phyloP scores from a whole-genome alignment of 1,140 invertebrate genomes.

The Sminthurides bifidus region DNA sequence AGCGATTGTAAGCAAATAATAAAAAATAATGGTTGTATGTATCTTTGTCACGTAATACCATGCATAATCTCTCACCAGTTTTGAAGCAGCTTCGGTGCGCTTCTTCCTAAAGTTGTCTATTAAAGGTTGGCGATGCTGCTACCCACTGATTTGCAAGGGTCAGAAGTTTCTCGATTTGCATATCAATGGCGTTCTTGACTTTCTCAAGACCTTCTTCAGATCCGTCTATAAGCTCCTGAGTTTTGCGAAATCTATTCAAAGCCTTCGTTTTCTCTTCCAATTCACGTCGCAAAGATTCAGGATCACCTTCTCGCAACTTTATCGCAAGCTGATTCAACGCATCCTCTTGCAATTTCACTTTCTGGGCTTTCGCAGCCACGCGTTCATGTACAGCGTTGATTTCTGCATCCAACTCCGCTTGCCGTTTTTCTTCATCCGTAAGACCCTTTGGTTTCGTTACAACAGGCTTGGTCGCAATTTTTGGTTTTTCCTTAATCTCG shows the following conservation, averaged over 20 bases:
- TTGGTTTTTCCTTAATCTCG: conserved; percentile 19
- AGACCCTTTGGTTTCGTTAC: conserved; percentile 19
- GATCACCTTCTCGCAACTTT: not conserved
- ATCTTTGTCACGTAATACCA: not conserved
- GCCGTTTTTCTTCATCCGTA: conserved; percentile 8
- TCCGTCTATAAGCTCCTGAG: conserved; percentile 49
- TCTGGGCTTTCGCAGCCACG: conserved; percentile 8
- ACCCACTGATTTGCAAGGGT: conserved; percentile 56
- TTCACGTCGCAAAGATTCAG: conserved; percentile 34
- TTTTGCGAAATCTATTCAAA: conserved; percentile 46
- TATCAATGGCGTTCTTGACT: conserved; percentile 48
- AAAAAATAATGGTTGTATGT: not conserved
- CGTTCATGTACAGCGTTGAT: conserved; percentile 23
- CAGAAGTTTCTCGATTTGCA: conserved; percentile 47
- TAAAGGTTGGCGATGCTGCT: conserved; percentile 51
- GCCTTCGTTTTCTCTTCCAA: conserved; percentile 36
- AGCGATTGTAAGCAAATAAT: not conserved
- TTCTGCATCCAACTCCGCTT: conserved; percentile 13
- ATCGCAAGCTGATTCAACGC: not conserved
- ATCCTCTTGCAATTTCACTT: conserved; percentile 16
- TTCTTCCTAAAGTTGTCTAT: conserved; percentile 49
- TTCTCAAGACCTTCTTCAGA: conserved; percentile 52
- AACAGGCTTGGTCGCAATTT: conserved; percentile 20
- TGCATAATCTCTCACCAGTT: conserved; percentile 40
- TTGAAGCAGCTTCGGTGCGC: conserved; percentile 45